Conservation (phyloP, 2,797 vertebrate species). For the Fringilla coelebs region DNA sequence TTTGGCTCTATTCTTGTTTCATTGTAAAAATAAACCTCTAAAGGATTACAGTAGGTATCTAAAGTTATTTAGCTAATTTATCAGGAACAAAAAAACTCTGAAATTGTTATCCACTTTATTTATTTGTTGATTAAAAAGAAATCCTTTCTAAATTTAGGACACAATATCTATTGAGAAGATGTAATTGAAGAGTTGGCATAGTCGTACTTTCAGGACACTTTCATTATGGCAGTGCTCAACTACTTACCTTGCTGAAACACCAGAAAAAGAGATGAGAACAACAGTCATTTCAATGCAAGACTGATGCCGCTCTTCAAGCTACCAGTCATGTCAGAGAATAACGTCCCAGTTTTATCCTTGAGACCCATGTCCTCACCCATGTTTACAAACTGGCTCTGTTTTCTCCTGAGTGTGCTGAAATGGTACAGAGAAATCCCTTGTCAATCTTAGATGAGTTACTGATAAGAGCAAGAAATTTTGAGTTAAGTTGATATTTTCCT, state of each 20-base stretch:
- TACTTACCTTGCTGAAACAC: neutral
- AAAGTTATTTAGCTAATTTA: neutral
- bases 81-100: neutral
- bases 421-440: neutral
- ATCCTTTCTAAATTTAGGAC: neutral
- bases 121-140: neutral
- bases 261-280: neutral
- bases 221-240: neutral
- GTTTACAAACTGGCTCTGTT: neutral
- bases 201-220: neutral
- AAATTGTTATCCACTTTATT: neutral
- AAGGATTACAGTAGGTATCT: neutral
- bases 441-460: neutral
- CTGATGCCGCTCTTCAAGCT: neutral
- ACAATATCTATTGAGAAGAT: neutral
- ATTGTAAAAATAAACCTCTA: neutral
- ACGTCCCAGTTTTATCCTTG: neutral
- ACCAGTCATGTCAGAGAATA: neutral
- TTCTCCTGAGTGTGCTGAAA: neutral
- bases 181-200: neutral
- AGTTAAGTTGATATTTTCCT: neutral
- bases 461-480: neutral
- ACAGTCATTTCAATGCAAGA: neutral
- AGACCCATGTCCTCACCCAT: neutral
- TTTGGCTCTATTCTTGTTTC: neutral